A percentile compares a stretch with the other conserved stretches of the same genome.
Evolutionary conservation across 2,888 invertebrate species (phyloP).

Genomic region (Leucophenga maculata): DNA sequence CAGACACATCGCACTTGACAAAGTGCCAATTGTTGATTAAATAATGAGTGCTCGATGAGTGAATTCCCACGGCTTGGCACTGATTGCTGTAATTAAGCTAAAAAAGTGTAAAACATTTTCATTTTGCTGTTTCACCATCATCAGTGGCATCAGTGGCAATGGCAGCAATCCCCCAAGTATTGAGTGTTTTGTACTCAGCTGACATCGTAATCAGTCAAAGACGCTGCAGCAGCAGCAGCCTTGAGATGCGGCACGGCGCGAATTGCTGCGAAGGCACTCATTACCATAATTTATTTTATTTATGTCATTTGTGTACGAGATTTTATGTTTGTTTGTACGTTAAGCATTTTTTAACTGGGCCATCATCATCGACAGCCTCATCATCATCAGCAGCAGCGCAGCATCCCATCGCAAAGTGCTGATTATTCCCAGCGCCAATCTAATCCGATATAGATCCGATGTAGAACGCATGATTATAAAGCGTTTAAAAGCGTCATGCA

Average conservation of each 20-base stretch:
- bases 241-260: background rate
- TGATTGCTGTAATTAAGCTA: constrained; percentile 23
- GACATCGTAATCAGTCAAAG: no score
- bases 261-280: background rate
- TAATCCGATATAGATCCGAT: background rate
- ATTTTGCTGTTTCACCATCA: no score
- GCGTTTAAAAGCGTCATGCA: background rate
- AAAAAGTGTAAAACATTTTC: no score
- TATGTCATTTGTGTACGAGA: background rate
- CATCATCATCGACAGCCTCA: background rate
- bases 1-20: background rate
- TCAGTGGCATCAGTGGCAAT: no score
- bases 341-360: constrained; percentile 1
- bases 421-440: constrained; percentile 2
- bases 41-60: constrained; percentile 1
- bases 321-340: no score
- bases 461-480: background rate
- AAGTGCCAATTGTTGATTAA: constrained; percentile 19
- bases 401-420: background rate
- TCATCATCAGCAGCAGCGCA: background rate
- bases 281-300: constrained; percentile 15
- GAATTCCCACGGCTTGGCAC: constrained; percentile 12
- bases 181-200: no score
- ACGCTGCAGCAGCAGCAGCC: no score
- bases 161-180: no score